Evolutionary conservation across 2,113 vertebrate species (phyloP).

Genomic region (Gymnorhina tibicen): DNA sequence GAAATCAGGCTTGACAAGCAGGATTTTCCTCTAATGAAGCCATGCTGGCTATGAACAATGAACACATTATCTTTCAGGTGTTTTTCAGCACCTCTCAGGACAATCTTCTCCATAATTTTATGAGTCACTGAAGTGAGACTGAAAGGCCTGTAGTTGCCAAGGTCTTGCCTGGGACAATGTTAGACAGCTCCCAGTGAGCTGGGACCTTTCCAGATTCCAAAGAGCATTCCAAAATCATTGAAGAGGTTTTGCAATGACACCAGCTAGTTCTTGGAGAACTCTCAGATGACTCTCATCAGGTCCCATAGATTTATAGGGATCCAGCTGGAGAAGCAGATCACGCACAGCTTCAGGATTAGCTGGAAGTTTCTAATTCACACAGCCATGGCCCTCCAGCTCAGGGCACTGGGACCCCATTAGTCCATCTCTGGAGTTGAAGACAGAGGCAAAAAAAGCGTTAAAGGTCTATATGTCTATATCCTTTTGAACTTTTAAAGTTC

Average conservation of each 20-base stretch:
- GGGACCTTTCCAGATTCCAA: neutral
- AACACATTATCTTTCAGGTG: neutral
- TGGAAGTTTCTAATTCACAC: neutral
- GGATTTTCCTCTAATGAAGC: neutral
- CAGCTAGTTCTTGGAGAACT: neutral
- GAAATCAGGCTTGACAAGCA: neutral
- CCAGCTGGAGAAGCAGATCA: neutral
- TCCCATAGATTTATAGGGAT: neutral
- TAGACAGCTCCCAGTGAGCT: neutral
- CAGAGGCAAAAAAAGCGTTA: neutral
- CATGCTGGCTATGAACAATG: neutral
- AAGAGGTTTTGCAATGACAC: neutral
- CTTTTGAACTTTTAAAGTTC: neutral
- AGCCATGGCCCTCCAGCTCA: neutral
- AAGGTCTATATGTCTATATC: neutral
- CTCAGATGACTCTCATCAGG: neutral
- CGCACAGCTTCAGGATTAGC: neutral
- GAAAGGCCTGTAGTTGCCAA: neutral
- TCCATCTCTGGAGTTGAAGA: neutral
- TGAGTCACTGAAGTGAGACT: neutral
- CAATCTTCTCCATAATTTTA: neutral
- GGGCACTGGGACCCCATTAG: neutral
- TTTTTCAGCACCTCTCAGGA: neutral
- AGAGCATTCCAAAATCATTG: neutral
- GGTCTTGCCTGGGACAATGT: neutral